These are phyloP conservation scores for Tinea pellionella DNA, from an alignment of 2,888 invertebrate genomes.

Conservation along the genomic window DNA sequence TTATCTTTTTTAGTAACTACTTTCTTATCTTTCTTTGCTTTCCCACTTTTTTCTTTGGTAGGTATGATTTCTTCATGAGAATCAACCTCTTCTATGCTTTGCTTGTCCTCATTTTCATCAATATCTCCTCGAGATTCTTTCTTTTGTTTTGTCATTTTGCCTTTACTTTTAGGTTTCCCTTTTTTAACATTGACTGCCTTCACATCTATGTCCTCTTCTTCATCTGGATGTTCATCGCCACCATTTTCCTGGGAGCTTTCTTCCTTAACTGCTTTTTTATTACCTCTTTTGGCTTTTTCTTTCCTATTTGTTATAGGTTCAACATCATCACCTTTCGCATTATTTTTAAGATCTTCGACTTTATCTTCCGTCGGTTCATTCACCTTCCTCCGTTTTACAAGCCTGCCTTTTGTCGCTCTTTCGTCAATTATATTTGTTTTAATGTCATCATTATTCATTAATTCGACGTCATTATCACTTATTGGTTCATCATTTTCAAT, in stretches of 20 bases:
- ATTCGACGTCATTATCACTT: not conserved
- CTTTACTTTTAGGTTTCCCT: constrained; percentile 18
- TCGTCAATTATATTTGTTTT: not conserved
- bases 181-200: constrained; percentile 3
- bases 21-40: not conserved
- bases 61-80: constrained; percentile 16
- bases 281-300: not conserved
- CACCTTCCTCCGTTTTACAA: constrained; percentile 28
- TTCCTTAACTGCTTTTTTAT: not conserved
- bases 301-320: not conserved
- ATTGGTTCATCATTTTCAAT: not conserved
- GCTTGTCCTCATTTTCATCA: constrained; percentile 17
- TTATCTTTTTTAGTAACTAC: not conserved
- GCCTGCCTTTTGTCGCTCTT: constrained; percentile 24
- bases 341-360: constrained; percentile 18
- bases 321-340: constrained; percentile 17
- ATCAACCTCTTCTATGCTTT: constrained; percentile 16
- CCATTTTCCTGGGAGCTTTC: not conserved
- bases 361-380: constrained; percentile 36
- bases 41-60: constrained; percentile 15
- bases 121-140: constrained; percentile 22
- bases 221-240: not conserved
- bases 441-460: not conserved
- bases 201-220: not conserved
- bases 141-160: constrained; percentile 14